Evolutionary conservation across 2,888 invertebrate genomes (phyloP), one percentile per base, ranked within the genome.

Genomic region (Cylindroiulus punctatus): DNA sequence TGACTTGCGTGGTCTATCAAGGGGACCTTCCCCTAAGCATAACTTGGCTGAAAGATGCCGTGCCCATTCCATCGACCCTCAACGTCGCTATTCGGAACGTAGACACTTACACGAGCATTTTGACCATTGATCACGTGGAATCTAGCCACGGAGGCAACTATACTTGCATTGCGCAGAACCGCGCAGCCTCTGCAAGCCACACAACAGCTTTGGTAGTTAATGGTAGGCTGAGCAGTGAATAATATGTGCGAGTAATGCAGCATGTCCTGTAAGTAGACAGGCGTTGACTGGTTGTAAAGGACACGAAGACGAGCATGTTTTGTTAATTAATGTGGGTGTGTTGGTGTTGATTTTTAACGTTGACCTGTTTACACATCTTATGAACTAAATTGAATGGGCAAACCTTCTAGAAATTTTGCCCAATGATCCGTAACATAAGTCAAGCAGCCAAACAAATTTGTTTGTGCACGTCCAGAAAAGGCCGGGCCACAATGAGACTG

Each of bases 111-210:
- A 86, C 88, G 19, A 88, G 87, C 65, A 85, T 87, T 85, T 44
- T 88, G 86, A 88, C 87, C 86, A 87, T 88, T 84, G 88, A 88
- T 26, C 57, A 87, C 81, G 88, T 88, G 44, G 47, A 44, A 44
- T 86, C 87, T 32, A 32, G 57, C 44, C 87, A 87, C 83, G 85
- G 87, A 26, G 87, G 88, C 81, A 88, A 87, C 83, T 87, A 87
- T 83, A 85, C 85, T 36, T 87, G 88, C 84, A 82, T 84, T 36
- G 88, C 87, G 40, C 52, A 52, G 57, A 87, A 84, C 84, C 84
- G 86, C 19, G 88, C 88, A 26, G 88, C 88, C 22, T 85, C 87
- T 40, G 87, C 85, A 47, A 85, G 87, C 65, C 87, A 88, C 86
- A 85, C 88, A 81, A 86, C 87, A 76, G 65, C 47, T 32, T 86